Percentiles rank a stretch among this genome's conserved stretches.
phyloP scores from a whole-genome alignment of 2,888 invertebrate species.

The Tipula vernalis region DNA sequence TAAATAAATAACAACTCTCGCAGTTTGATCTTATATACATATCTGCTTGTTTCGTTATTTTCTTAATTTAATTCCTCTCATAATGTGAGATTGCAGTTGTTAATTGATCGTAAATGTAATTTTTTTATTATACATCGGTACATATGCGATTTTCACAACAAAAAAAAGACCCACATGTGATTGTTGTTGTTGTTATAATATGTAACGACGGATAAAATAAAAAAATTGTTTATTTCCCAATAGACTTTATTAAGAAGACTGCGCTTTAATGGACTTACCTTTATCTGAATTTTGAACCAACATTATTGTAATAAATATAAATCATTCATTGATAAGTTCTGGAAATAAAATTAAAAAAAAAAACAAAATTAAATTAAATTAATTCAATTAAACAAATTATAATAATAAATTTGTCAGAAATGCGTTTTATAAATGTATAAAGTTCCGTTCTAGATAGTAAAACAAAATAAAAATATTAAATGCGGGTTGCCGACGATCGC shows the following conservation, averaged over 20 bases:
- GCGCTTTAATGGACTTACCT: not conserved
- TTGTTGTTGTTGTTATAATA: not conserved
- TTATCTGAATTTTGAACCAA: conserved; percentile 4
- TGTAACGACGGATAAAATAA: not conserved
- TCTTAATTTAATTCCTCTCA: not conserved
- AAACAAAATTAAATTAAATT: not conserved
- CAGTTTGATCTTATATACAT: not conserved
- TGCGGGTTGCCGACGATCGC: not conserved
- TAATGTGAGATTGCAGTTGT: conserved; percentile 4
- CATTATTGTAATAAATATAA: not conserved
- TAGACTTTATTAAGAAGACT: not conserved
- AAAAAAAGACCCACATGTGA: not conserved
- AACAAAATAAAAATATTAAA: not conserved
- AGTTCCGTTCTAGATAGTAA: not conserved
- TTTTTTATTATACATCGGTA: not conserved
- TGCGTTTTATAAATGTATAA: too few species aligned
- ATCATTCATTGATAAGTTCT: conserved; percentile 4
- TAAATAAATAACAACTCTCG: not conserved
- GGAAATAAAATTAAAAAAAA: not conserved
- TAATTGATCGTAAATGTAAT: not conserved
- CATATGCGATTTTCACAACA: not conserved
- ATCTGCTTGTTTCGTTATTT: not conserved
- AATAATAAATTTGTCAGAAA: not conserved
- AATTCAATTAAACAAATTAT: not conserved
- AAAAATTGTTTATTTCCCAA: not conserved